Evolutionary conservation across 2,888 invertebrate species (phyloP).

Genomic region (Temnothorax ravouxi): DNA sequence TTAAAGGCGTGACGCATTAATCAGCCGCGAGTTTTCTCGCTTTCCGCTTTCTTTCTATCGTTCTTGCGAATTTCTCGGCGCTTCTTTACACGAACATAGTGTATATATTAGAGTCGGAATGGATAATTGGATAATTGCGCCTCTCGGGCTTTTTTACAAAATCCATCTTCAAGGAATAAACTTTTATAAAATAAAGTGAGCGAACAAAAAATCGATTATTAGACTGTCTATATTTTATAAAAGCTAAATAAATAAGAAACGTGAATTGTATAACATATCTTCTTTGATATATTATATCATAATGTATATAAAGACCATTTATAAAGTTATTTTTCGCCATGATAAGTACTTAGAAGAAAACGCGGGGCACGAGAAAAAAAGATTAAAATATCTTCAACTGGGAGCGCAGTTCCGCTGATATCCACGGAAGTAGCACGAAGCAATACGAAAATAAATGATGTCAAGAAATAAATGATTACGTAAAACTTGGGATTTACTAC

Average conservation of each 20-base stretch:
- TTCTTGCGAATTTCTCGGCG: constrained; percentile 48
- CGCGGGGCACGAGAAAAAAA: not conserved
- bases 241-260: not conserved
- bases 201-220: not conserved
- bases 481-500: not conserved
- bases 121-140: constrained; percentile 37
- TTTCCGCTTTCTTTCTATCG: constrained; percentile 58
- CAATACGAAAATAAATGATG: constrained; percentile 7
- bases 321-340: constrained; percentile 24
- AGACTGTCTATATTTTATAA: not conserved
- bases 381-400: constrained; percentile 26
- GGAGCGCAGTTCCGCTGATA: constrained; percentile 1
- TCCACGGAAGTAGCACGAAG: not conserved
- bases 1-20: constrained; percentile 68
- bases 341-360: constrained; percentile 5
- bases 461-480: constrained; percentile 23
- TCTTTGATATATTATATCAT: constrained; percentile 1
- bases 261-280: not conserved
- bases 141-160: not conserved
- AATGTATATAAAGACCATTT: constrained; percentile 37
- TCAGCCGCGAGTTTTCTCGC: constrained; percentile 73
- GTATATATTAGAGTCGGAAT: constrained; percentile 29
- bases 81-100: constrained; percentile 32
- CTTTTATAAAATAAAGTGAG: not conserved
- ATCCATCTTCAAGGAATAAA: not conserved